A percentile compares a stretch with the other conserved stretches of the same genome.
phyloP scores from a whole-genome alignment of 1,140 invertebrate species.

The Nylanderia fulva region DNA sequence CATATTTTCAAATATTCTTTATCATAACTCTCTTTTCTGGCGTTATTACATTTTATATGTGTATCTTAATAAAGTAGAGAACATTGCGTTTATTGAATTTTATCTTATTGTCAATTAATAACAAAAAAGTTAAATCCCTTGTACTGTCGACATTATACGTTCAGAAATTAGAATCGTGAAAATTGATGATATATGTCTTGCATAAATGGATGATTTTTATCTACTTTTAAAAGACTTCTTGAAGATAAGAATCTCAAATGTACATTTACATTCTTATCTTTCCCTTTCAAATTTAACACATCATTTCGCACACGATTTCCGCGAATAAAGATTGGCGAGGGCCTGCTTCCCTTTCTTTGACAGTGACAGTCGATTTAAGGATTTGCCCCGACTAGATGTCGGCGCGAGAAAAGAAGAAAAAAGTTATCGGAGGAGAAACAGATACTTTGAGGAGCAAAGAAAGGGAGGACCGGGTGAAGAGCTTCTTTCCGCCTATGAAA shows the following conservation, averaged over 20 bases:
- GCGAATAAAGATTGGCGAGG: constrained; percentile 67
- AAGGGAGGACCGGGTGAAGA: constrained; percentile 41
- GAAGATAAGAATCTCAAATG: constrained; percentile 16
- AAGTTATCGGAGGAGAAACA: constrained; percentile 72
- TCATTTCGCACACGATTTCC: constrained; percentile 67
- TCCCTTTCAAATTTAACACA: constrained; percentile 68
- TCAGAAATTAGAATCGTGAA: not conserved
- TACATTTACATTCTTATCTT: constrained; percentile 39
- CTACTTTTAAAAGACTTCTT: constrained; percentile 31
- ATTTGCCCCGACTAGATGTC: constrained; percentile 62
- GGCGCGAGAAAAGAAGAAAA: constrained; percentile 37
- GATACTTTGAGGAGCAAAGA: constrained; percentile 64
- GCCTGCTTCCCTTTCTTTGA: constrained; percentile 59
- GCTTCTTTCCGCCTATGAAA: constrained; percentile 49
- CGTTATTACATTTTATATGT: not conserved
- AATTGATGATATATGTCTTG: not conserved
- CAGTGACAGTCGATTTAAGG: constrained; percentile 73
- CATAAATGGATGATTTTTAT: constrained; percentile 9
- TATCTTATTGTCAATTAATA: not conserved
- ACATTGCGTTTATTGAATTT: not conserved
- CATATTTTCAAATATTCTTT: not conserved
- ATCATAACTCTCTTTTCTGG: not conserved
- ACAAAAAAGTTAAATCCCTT: not conserved
- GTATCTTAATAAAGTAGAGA: not conserved
- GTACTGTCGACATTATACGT: not conserved